Percentiles rank a stretch among this genome's conserved stretches.
These are phyloP conservation scores for Procapra przewalskii DNA, from an alignment of 2,113 vertebrate genomes.

Conservation along the genomic window DNA sequence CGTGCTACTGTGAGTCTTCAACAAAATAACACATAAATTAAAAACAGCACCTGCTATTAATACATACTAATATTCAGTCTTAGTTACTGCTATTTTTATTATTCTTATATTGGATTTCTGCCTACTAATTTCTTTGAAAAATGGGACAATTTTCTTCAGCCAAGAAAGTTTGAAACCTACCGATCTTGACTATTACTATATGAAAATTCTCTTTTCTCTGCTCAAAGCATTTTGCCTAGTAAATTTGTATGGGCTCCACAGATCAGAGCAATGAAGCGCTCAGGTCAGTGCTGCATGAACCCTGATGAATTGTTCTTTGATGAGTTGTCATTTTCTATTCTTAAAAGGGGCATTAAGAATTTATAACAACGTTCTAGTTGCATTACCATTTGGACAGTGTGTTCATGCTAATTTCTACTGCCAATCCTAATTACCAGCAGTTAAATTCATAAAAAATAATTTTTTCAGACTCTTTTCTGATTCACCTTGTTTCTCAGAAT, in stretches of 20 bases:
- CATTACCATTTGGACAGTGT: conserved; percentile 60
- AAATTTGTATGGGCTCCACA: conserved; percentile 44
- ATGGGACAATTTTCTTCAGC: conserved; percentile 23
- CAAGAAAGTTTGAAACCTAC: conserved; percentile 36
- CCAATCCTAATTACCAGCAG: conserved; percentile 63
- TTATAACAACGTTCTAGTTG: conserved; percentile 52
- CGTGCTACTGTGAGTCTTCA: neutral
- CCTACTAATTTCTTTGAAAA: conserved; percentile 36
- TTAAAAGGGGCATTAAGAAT: conserved; percentile 66
- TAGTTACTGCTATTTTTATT: neutral
- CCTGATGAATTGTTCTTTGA: conserved; percentile 63
- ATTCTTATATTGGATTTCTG: conserved; percentile 15
- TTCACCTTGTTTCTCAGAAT: conserved; percentile 59
- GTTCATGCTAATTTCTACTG: conserved; percentile 70
- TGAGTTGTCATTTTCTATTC: conserved; percentile 68
- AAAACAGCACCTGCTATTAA: neutral
- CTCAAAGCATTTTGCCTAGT: conserved; percentile 9
- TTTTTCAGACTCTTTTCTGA: conserved; percentile 49
- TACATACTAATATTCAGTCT: neutral
- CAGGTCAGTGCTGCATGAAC: conserved; percentile 56
- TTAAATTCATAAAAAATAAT: conserved; percentile 70
- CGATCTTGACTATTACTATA: conserved; percentile 9
- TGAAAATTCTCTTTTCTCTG: conserved; percentile 47
- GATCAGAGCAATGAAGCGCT: conserved; percentile 31
- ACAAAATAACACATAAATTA: neutral